Evolutionary conservation across 2,797 vertebrate genomes (phyloP).

Genomic region (Sebastolobus alascanus): DNA sequence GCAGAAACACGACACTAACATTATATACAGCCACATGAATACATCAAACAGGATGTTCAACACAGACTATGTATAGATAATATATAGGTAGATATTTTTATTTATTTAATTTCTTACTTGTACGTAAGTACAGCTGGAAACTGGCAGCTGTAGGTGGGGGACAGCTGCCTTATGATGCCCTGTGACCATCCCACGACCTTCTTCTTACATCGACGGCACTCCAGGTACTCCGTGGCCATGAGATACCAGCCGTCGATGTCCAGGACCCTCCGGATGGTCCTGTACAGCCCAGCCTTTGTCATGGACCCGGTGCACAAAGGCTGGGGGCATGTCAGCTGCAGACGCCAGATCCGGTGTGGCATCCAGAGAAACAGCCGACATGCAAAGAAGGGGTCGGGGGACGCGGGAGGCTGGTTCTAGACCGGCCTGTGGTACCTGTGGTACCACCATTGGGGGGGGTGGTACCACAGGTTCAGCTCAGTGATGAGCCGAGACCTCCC

Average conservation of each 20-base stretch:
- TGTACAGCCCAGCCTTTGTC: slow-evolving; percentile 6
- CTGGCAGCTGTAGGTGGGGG: not conserved
- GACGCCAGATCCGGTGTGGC: slow-evolving; percentile 1
- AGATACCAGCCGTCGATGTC: no score
- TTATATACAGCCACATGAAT: not conserved
- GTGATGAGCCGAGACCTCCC: not conserved
- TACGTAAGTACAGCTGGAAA: not conserved
- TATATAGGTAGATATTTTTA: no score
- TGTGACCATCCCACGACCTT: not conserved
- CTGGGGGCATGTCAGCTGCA: not conserved
- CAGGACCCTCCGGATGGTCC: slow-evolving; percentile 11
- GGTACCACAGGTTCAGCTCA: slow-evolving; percentile 1
- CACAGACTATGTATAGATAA: not conserved
- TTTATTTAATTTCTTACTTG: not conserved
- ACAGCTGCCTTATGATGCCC: not conserved
- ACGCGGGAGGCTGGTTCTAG: not conserved
- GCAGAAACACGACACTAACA: not conserved
- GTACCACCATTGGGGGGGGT: not conserved
- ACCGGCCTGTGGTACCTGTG: not conserved
- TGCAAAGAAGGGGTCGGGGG: slow-evolving; percentile 7
- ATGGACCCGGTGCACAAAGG: no score
- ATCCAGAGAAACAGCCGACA: slow-evolving; percentile 14
- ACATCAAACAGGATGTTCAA: not conserved
- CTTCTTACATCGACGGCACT: no score
- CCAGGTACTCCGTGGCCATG: no score